Evolutionary conservation across 2,113 vertebrate genomes (phyloP).

Genomic region (Micromys minutus): DNA sequence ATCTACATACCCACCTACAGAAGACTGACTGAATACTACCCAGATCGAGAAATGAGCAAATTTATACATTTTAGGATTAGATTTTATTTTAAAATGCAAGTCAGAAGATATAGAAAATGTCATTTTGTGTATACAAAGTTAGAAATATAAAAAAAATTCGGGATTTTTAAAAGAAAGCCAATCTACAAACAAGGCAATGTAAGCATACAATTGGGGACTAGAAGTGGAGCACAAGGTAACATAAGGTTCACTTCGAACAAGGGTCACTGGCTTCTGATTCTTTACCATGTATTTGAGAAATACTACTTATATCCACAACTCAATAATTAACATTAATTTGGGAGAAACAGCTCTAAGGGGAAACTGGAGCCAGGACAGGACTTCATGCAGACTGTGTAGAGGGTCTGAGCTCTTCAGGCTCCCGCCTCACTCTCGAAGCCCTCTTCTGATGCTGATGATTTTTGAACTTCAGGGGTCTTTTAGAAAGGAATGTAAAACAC

Average conservation of each 20-base stretch:
- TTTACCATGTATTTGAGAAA: constrained; percentile 13
- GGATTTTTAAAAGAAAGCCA: constrained; percentile 17
- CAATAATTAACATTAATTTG: not conserved
- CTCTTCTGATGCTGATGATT: not conserved
- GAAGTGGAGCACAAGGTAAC: not conserved
- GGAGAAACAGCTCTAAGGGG: not conserved
- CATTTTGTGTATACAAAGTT: not conserved
- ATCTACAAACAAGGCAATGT: not conserved
- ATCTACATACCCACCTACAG: not conserved
- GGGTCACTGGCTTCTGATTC: not conserved
- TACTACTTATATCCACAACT: constrained; percentile 6
- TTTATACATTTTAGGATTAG: constrained; percentile 5
- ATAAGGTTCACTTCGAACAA: not conserved
- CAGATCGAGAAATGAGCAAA: constrained; percentile 47
- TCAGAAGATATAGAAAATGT: constrained; percentile 37
- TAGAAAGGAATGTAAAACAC: not conserved
- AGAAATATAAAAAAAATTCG: constrained; percentile 43
- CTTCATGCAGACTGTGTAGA: not conserved
- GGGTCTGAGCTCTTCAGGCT: not conserved
- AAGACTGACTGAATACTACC: not conserved
- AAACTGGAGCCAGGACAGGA: not conserved
- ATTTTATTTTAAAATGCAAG: constrained; percentile 37
- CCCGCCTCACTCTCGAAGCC: not conserved
- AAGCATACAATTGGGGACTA: not conserved
- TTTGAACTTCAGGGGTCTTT: not conserved